phyloP scores from a whole-genome alignment of 2,113 vertebrate genomes.

The Dromiciops gliroides region DNA sequence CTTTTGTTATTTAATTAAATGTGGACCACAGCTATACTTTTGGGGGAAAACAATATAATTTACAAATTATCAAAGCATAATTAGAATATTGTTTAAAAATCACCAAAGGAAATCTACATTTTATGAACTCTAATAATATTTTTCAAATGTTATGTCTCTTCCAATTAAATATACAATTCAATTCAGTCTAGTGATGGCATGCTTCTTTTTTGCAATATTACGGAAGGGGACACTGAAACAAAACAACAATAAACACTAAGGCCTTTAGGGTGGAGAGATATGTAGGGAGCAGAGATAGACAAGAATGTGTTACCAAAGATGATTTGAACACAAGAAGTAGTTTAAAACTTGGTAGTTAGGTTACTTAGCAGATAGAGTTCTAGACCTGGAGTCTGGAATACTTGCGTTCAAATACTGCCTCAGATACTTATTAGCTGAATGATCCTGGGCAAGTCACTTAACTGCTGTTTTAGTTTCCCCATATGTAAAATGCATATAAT shows the following conservation, averaged over 20 bases:
- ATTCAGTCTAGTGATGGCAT: background rate
- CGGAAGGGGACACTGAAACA: background rate
- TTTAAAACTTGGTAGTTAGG: background rate
- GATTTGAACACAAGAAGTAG: background rate
- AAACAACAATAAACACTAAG: background rate
- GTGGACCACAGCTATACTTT: too few species aligned
- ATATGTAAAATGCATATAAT: too few species aligned
- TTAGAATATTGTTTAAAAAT: background rate
- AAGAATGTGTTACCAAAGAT: background rate
- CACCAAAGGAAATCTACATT: background rate
- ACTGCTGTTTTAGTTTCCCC: too few species aligned
- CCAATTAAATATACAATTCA: background rate
- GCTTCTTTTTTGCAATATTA: background rate
- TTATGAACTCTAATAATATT: background rate
- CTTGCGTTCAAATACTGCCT: too few species aligned
- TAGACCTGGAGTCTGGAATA: too few species aligned
- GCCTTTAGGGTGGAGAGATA: background rate
- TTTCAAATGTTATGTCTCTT: conserved; percentile 37
- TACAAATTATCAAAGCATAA: conserved; percentile 16
- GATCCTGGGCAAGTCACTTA: too few species aligned
- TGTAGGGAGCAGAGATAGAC: background rate
- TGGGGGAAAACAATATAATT: background rate
- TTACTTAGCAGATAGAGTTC: background rate
- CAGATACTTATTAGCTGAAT: too few species aligned
- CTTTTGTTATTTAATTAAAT: too few species aligned